Conservation (phyloP, 2,888 invertebrate genomes). For the Xanthorhoe designata region DNA sequence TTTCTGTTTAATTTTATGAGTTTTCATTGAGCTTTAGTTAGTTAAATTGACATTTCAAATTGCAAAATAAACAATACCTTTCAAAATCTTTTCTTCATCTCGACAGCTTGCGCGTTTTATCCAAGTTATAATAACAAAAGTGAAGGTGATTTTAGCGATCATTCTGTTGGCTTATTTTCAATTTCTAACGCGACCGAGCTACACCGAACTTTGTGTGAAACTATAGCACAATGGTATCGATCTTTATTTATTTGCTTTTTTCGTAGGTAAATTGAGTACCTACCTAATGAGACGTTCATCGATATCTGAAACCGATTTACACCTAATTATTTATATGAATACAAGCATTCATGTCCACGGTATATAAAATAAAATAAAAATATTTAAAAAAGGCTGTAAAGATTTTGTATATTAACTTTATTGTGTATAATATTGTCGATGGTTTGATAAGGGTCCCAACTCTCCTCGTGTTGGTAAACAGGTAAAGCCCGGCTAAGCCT, state of each 20-base stretch:
- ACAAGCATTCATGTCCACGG: background rate
- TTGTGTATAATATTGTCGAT: conserved; percentile 47
- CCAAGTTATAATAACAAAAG: conserved; percentile 47
- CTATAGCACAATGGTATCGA: conserved; percentile 51
- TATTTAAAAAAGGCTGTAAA: background rate
- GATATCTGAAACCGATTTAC: background rate
- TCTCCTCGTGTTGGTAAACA: conserved; percentile 74
- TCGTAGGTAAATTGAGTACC: background rate
- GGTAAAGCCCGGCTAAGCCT: conserved; percentile 68
- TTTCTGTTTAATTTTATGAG: conserved; percentile 7
- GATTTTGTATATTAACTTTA: background rate
- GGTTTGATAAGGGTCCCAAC: conserved; percentile 57
- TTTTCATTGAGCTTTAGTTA: conserved; percentile 1
- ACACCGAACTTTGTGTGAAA: conserved; percentile 43
- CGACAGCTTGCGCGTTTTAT: conserved; percentile 56
- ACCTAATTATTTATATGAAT: background rate
- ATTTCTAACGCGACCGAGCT: conserved; percentile 49
- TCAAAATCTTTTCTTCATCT: conserved; percentile 79
- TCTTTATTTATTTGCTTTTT: conserved; percentile 37
- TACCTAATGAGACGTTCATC: background rate
- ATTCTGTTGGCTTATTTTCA: conserved; percentile 43
- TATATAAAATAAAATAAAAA: background rate
- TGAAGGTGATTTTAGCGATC: conserved; percentile 44
- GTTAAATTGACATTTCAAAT: conserved; percentile 13
- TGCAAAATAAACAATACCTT: conserved; percentile 59